Evolutionary conservation across 2,888 invertebrate species (phyloP), one percentile per base, ranked within the genome.

Genomic region (Trichogramma evanescens): DNA sequence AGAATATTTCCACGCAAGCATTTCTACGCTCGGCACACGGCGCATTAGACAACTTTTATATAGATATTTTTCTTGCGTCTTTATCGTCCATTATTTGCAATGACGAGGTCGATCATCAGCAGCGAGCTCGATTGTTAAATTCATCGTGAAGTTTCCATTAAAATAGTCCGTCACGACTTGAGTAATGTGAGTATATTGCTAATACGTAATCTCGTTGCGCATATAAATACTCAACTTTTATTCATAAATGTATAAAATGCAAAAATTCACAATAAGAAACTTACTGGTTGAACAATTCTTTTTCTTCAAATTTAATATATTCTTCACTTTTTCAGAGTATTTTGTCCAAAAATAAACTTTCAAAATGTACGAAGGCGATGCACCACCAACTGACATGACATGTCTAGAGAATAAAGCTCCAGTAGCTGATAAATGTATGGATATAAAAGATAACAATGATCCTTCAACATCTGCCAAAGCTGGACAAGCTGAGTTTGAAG

Each of bases 401-500:
- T 26, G 26, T 26, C 26, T 26, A 26, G 26, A 42, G 5, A 5
- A 39, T 10, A 41, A 9, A 54, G 26, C 6, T 39, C 6, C n/a
- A 26, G 43, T 10, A 40, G 26, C 26, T 10, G 52, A 56, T 5
- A 65, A 67, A 49, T 62, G 62, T 51, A 53, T 60, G n/a, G 65
- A 70, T 26, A 55, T 66, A 10, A 42, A 58, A 2, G 61, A 66
- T 7, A 57, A 66, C 26, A 26, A 26, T 26, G 26, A 26, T 26
- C 26, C 26, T 26, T 26, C 26, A 26, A 26, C 26, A 26, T 26
- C 26, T 48, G 40, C 45, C 41, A 54, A 41, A 41, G 49, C 26
- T n/a, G 52, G 44, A 6, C 61, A 63, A 40, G 46, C 68, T 2
- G 67, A 66, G 3, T 54, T 68, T 38, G 65, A 65, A 48, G 4